Evolutionary conservation across 2,888 invertebrate genomes (phyloP), one percentile per base, ranked within the genome.

Genomic region (Cyaniris semiargus): DNA sequence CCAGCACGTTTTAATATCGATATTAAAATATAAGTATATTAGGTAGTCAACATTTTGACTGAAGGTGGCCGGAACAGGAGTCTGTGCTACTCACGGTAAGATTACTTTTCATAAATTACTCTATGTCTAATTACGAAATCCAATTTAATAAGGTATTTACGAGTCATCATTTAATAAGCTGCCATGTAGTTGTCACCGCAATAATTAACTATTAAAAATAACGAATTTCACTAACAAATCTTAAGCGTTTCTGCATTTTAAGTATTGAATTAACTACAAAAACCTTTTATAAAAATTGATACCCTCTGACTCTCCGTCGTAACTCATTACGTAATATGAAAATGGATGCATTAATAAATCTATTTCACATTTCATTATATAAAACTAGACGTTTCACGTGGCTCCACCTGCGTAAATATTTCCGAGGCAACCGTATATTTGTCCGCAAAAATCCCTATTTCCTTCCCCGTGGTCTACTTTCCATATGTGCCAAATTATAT

Each of bases 251-350:
- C 72, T 44, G 72, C 38, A 72, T 74, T 74, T 53, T 53, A 74
- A 74, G 27, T 74, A 27, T 27, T 27, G 53, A 74, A 74, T 53
- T 74, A 74, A 53, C 48, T 38, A 66, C 27, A 31, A 31, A 66
- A 66, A 66, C 66, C 66, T 66, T 66, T 48, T 74, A 72, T 44
- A 72, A 23, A 74, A 38, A 74, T 48, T 74, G 74, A 74, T 74
- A 74, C 74, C 74, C 48, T 74, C 74, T 66, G 48, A 74, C 74
- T 74, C 53, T 53, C 27, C 44, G 27, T 15, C 74, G 48, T 74
- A 74, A 74, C n/a, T 74, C 74, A 74, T 74, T 74, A 27, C 53
- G 48, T 74, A 74, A 72, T 72, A 72, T 48, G 53, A 74, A 74
- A 74, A 27, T 74, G 15, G 27, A 21, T 74, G 23, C 13, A 53